Conservation (phyloP, 2,888 invertebrate genomes). For the Cynaeus angustus region DNA sequence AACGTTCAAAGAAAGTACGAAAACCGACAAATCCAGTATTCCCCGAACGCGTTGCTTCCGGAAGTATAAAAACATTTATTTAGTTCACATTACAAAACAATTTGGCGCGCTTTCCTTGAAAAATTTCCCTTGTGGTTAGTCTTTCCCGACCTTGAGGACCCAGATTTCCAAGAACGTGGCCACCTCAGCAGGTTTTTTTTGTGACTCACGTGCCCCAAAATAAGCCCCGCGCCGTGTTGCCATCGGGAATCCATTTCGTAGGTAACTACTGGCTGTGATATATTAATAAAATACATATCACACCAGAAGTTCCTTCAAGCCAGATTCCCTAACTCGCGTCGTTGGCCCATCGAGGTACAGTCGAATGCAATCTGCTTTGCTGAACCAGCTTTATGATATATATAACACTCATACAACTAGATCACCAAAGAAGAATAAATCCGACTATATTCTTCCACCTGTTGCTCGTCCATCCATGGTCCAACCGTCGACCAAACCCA, state of each 20-base stretch:
- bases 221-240: conserved; percentile 46
- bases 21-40: no score
- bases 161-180: not conserved
- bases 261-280: conserved; percentile 74
- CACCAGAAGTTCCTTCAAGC: conserved; percentile 73
- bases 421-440: conserved; percentile 72
- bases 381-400: conserved; percentile 72
- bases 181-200: not conserved
- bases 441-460: conserved; percentile 60
- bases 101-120: no score
- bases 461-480: conserved; percentile 39
- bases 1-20: no score
- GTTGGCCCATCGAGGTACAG: conserved; percentile 60
- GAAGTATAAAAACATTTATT: no score
- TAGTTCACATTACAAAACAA: no score
- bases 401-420: conserved; percentile 71
- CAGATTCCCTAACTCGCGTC: conserved; percentile 65
- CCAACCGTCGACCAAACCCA: conserved; percentile 48
- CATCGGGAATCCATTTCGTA: conserved; percentile 69
- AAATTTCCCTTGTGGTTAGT: not conserved
- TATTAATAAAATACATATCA: conserved; percentile 69
- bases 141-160: not conserved
- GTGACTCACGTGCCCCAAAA: not conserved
- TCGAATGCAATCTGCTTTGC: conserved; percentile 72
- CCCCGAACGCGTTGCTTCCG: no score